Base-by-base conservation (phyloP, 2,888 invertebrate genomes). In the Thereva nobilitata region DNA sequence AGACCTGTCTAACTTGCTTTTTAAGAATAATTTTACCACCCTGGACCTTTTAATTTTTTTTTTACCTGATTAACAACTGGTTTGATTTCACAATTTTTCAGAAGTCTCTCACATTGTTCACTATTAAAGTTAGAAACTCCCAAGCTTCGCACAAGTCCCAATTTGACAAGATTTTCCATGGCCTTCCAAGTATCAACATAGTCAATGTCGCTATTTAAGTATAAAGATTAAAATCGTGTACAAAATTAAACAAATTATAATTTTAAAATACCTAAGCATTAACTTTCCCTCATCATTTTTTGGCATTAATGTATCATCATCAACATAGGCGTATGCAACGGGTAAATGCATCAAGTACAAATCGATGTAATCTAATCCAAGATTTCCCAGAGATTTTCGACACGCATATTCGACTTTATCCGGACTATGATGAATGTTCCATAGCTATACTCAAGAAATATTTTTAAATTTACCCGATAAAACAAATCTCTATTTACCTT, bases 41-140 rank as follows among this genome's bases (percentile, higher is more conserved):
- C 1, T 23, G 23, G 23, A 23, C 2, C 1, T 23, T 23, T 23
- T 23, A 23, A 2, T 23, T 23, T 23, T 23, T 23, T 23, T 23
- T 23, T 50, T 65, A 74, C 79, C 68, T 91, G 90, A 69, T 86
- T 85, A 3, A 83, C 84, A 0, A 84, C 88, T 0, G 91, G 91
- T 74, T 86, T 86, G 65, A 91, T 84, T 67, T 80, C 84, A 9
- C 88, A 86, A 6, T 80, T 83, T 1, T 84, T 83, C 44, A 93
- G 75, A 7, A 95, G 74, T 56, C 90, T 83, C 54, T 89, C 85
- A 4, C 93, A 79, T 79, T 95, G 95, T 56, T 84, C 82, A 72
- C 84, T 87, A 78, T 92, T 95, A 77, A 95, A 95, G 81, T 96
- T 96, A 49, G 93, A 93, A 1, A 95, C 76, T 0, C 95, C 95